These are phyloP conservation scores for Malurus splendens DNA, from an alignment of 2,797 vertebrate species.

Conservation along the genomic window DNA sequence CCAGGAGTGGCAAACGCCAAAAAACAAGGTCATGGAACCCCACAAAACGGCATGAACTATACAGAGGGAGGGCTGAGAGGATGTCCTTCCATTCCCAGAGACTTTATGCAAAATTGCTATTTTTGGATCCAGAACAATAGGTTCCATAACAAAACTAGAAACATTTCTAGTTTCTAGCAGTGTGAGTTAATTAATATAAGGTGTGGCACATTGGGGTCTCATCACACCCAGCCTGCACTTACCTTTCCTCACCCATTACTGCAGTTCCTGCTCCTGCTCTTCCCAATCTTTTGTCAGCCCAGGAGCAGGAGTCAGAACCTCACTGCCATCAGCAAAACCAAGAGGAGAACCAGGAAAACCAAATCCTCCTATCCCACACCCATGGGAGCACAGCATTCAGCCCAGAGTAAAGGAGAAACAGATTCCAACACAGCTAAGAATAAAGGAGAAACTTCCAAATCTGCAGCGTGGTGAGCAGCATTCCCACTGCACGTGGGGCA, in stretches of 20 bases:
- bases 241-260: not conserved
- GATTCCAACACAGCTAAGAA: not conserved
- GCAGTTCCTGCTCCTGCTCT: not conserved
- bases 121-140: not conserved
- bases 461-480: accelerated
- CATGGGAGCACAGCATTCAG: not conserved
- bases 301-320: not conserved
- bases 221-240: not conserved
- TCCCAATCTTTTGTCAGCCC: not conserved
- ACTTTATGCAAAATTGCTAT: not conserved
- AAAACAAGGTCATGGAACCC: not conserved
- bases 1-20: not conserved
- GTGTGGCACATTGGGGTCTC: not conserved
- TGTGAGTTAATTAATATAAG: not conserved
- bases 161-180: not conserved
- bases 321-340: not conserved
- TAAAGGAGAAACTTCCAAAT: not conserved
- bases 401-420: not conserved
- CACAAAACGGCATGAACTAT: not conserved
- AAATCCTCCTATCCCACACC: not conserved
- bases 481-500: not conserved
- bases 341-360: not conserved
- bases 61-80: accelerated
- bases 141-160: too few species aligned
- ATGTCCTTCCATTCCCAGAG: not conserved